Evolutionary conservation across 2,113 vertebrate species (phyloP).

Genomic region (Emydocephalus ijimae): DNA sequence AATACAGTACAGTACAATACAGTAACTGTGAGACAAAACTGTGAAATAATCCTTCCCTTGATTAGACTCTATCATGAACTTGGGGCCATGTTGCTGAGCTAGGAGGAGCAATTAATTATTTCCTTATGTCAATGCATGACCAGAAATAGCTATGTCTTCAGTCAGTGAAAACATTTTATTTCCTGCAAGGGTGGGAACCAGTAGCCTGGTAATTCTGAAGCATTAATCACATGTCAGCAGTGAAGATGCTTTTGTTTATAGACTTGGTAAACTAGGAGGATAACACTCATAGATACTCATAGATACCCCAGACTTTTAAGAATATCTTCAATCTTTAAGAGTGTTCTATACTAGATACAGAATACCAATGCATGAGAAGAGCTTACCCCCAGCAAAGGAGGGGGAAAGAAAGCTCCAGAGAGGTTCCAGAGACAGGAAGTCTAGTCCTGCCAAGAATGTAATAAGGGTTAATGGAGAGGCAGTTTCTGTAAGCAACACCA

Average conservation of each 20-base stretch:
- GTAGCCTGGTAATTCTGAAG: not conserved
- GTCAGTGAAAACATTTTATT: not conserved
- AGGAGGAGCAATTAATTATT: not conserved
- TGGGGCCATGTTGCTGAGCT: not conserved
- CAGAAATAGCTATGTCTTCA: not conserved
- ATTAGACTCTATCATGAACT: not conserved
- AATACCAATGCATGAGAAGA: not conserved
- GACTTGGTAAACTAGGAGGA: not conserved
- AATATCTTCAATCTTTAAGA: not conserved
- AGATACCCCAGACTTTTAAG: not conserved
- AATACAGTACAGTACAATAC: not conserved
- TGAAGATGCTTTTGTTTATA: not conserved
- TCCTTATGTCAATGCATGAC: not conserved
- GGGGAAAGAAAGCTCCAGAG: no score
- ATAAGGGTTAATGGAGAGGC: no score
- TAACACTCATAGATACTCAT: not conserved
- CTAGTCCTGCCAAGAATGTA: no score
- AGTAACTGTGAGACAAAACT: not conserved
- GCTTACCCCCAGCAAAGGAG: no score
- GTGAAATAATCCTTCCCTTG: not conserved
- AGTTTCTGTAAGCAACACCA: no score
- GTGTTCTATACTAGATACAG: not conserved
- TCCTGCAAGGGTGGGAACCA: not conserved
- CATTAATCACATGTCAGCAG: not conserved
- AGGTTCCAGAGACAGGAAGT: no score